Base-by-base conservation (phyloP, 2,797 vertebrate species). In the Botia kubotai region DNA sequence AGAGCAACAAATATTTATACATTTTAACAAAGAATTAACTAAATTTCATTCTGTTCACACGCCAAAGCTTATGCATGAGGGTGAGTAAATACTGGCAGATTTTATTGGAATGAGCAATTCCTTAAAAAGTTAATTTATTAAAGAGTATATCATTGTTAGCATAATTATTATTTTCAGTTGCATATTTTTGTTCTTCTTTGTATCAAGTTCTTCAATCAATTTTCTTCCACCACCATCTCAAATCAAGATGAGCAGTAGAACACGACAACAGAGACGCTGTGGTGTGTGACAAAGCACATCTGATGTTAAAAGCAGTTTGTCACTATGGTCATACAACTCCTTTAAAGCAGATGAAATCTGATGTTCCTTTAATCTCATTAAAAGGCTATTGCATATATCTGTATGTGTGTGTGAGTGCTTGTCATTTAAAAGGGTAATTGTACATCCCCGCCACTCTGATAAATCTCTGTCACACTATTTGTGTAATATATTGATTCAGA, bases 351-450 rank as follows among this genome's bases (percentile, higher is more conserved):
- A 92, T 90, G 91, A 89, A 91, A 91, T 81, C 85, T 89, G 91
- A 89, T 87, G 89, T 87, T 82, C 57, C 57, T 60, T 89, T 87
- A 77, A 93, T 93, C 91, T 65, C 87, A 92, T 93, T 91, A 92
- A 84, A 23, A 88, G 90, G 90, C 92, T 91, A 92, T 90, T 90
- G 89, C 92, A 36, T 58, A 12, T 83, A 77, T 77, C 80, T 43
- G 83, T 80, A 82, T 73, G 68, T 89, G 82, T 88, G 83, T 88
- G 53, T 82, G 68, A 62, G 39, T 62, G 66, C 65, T 53, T 75
- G 52, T 77, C 78, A 52, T 83, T 86, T 81, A 12, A 62, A 75
- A 63, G 33, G 29, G 53, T 72, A 69, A 75, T 58, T 52, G 68
- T 62, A 53, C 60, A 76, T 48, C 23, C 58, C 29, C 8, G 46